Evolutionary conservation across 2,113 vertebrate species (phyloP).

Genomic region (Gallinago undulata): DNA sequence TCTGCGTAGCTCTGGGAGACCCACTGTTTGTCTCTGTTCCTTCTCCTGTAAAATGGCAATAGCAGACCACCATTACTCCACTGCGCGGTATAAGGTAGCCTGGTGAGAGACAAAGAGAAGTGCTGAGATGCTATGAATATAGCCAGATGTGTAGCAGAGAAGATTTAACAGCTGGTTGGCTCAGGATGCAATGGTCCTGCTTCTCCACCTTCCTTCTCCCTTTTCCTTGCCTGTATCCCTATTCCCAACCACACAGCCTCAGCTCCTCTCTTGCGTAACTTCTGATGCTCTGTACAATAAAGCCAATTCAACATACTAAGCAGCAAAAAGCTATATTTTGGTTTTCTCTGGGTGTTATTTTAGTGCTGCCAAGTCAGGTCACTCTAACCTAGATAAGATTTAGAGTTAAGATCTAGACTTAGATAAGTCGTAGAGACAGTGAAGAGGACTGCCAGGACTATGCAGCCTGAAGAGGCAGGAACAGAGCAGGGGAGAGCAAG

Average conservation of each 20-base stretch:
- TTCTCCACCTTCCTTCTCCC: not conserved
- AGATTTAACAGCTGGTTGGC: not conserved
- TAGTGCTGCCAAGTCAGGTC: not conserved
- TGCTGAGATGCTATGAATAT: not conserved
- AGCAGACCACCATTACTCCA: not conserved
- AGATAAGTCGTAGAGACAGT: not conserved
- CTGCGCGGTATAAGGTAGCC: not conserved
- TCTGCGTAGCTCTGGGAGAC: not conserved
- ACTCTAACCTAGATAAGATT: not conserved
- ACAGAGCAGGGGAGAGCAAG: not conserved
- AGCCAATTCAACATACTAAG: not conserved
- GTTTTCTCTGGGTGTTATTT: not conserved
- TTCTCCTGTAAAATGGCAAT: not conserved
- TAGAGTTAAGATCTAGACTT: not conserved
- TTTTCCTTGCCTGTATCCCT: not conserved
- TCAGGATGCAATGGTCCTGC: not conserved
- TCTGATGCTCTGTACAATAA: not conserved
- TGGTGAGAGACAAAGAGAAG: not conserved
- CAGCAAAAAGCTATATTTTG: not conserved
- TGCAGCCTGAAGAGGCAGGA: not conserved
- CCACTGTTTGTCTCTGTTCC: not conserved
- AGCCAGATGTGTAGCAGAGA: not conserved
- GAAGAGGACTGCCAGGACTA: not conserved
- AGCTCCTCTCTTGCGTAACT: not conserved
- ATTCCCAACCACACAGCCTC: not conserved